Evolutionary conservation across 2,888 invertebrate genomes (phyloP), one percentile per base, ranked within the genome.

Genomic region (Chesias legatella): DNA sequence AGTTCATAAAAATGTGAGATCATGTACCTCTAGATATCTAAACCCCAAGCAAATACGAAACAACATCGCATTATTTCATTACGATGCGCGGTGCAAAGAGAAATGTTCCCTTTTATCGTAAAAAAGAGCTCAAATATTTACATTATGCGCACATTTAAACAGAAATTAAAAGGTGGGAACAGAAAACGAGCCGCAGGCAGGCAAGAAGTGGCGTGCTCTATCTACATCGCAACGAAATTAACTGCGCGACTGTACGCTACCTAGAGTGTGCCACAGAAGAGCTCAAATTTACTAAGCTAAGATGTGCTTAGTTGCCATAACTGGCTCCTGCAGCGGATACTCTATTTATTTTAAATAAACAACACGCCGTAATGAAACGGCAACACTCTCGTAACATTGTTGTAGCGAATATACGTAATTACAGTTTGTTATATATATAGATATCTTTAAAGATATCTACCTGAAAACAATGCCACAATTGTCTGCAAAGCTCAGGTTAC

Each of bases 171-270:
- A 76, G 75, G 73, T 75, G 73, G 64, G 54, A 52, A 58, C 68
- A 67, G 72, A 66, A 67, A 75, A 71, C 61, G 67, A 56, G 61
- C 48, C 56, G 47, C 49, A 56, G 62, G 47, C 49, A 56, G 62
- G 69, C 58, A 69, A 74, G 74, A 65, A 73, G 65, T 63, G 62
- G 60, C 83, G 81, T 84, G 83, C 67, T 61, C 67, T 84, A 84
- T 84, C 84, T 79, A 67, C 80, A 82, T 84, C 82, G 72, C 58
- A 45, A 59, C 61, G 61, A 77, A 83, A 83, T 82, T 82, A 83
- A 75, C 80, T 75, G 74, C 56, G 58, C 57, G 43, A 53, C 58
- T 51, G 36, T 65, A 68, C 59, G 55, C 62, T 21, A 25, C 34
- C 31, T 35, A 35, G 35, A 36, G 25, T 35, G 29, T 11, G 22